Percentiles rank a stretch among this genome's conserved stretches.
phyloP scores from a whole-genome alignment of 2,797 vertebrate genomes.

The Darevskia mixta region DNA sequence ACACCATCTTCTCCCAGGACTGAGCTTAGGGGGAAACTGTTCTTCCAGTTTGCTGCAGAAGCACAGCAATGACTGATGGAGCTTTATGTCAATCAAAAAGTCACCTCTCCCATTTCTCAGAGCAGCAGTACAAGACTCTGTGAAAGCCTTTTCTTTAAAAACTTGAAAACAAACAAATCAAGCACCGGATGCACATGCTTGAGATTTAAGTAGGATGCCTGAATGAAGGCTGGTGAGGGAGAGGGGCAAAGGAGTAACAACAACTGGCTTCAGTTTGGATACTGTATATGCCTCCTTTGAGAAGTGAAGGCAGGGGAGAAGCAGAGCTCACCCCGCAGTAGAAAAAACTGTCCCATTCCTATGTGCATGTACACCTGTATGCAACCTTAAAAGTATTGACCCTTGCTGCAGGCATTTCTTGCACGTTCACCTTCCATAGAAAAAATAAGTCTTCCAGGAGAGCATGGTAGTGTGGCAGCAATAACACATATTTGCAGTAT shows the following conservation, averaged over 20 bases:
- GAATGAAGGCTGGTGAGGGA: not conserved
- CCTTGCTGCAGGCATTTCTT: not conserved
- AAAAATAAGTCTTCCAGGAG: not conserved
- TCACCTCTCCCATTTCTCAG: not conserved
- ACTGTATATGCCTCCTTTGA: not conserved
- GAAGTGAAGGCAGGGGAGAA: not conserved
- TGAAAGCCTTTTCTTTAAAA: not conserved
- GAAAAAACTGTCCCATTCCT: not conserved
- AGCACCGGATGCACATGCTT: too few relatives aligned
- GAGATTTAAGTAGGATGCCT: not conserved
- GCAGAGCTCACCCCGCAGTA: not conserved
- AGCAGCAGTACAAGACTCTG: not conserved
- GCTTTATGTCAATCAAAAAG: not conserved
- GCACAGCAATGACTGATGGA: not conserved
- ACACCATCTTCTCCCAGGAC: not conserved
- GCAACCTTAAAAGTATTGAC: not conserved
- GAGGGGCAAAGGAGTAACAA: not conserved
- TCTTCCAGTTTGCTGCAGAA: not conserved
- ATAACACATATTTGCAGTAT: not conserved
- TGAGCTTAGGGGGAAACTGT: not conserved
- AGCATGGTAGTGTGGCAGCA: not conserved
- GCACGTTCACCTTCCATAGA: not conserved
- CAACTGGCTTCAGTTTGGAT: not conserved
- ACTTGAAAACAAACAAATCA: too few relatives aligned
- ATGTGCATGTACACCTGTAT: not conserved